Base-by-base conservation (phyloP, 2,888 invertebrate species). In the Rhyacophila evoluta region DNA sequence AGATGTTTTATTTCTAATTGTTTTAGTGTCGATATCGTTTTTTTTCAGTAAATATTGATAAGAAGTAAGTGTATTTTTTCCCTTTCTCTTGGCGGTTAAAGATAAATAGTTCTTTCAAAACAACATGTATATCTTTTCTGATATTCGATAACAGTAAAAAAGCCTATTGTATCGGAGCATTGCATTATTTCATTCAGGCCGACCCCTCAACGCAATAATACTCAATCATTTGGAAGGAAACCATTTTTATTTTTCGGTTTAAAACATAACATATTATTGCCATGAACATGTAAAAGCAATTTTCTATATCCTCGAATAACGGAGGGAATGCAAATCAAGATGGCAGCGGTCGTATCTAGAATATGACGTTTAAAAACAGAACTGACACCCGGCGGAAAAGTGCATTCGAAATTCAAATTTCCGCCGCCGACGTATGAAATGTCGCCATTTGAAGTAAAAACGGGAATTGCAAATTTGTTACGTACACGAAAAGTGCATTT, bases 361-460 rank as follows among this genome's bases (percentile, higher is more conserved):
- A 25, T 15, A 25, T 55, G 25, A 55, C 55, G 55, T 55, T 55
- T 55, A 25, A 25, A 55, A 55, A 55, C 55, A 19, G 55, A 55
- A 4, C 29, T 33, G 29, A 33, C 29, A 33, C 4, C 29, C 55
- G 55, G 55, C 55, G 55, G 25, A 55, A 55, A 55, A 55, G 55
- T 55, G 55, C 55, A 55, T 55, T 55, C 55, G 55, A 55, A 55
- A 19, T 55, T 55, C 55, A 55, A 55, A 55, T 55, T 55, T 55
- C 55, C 55, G 55, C 55, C 25, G 6, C 25, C 19, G 12, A 25
- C 55, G 55, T n/a, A n/a, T n/a, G n/a, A 19, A 55, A 55, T 55
- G 55, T 55, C 2, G 12, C 55, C 55, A 55, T 55, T 19, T 55
- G 25, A 1, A 19, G 8, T 19, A 10, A 55, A 55, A 25, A 19